Evolutionary conservation across 37 sponge, comb jelly and placozoan genomes (phyloP).

Genomic region (Cliona cf. orientalis): DNA sequence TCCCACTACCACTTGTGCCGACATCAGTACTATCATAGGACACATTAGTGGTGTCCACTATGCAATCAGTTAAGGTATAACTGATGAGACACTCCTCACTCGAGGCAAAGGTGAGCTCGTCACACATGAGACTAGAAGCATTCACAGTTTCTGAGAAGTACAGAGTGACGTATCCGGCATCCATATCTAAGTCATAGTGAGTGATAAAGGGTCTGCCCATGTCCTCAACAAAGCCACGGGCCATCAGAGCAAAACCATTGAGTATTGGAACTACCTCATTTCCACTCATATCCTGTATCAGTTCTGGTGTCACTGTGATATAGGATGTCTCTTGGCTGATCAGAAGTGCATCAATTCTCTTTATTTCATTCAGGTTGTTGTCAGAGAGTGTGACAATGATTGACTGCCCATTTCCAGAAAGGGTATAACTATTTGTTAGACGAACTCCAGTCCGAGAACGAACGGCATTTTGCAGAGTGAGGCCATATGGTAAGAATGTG

Average conservation of each 20-base stretch:
- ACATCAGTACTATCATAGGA: constrained; percentile 71
- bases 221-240: constrained; percentile 58
- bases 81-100: constrained; percentile 38
- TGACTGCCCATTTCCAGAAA: constrained; percentile 60
- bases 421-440: constrained; percentile 58
- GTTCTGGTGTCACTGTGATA: constrained; percentile 53
- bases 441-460: constrained; percentile 81
- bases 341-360: constrained; percentile 77
- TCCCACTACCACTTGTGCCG: constrained; percentile 72
- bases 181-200: constrained; percentile 68
- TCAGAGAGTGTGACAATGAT: constrained; percentile 62
- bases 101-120: constrained; percentile 64
- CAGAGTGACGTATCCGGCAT: constrained; percentile 63
- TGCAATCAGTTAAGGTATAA: constrained; percentile 76
- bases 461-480: constrained; percentile 74
- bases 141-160: constrained; percentile 86
- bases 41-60: constrained; percentile 65
- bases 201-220: constrained; percentile 50
- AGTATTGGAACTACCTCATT: constrained; percentile 63
- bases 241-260: constrained; percentile 73
- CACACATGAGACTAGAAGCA: constrained; percentile 75
- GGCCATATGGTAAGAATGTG: constrained; percentile 50
- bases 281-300: constrained; percentile 80
- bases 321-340: constrained; percentile 59
- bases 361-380: constrained; percentile 85